Evolutionary conservation across 2,888 invertebrate species (phyloP).

Genomic region (Formica aserva): DNA sequence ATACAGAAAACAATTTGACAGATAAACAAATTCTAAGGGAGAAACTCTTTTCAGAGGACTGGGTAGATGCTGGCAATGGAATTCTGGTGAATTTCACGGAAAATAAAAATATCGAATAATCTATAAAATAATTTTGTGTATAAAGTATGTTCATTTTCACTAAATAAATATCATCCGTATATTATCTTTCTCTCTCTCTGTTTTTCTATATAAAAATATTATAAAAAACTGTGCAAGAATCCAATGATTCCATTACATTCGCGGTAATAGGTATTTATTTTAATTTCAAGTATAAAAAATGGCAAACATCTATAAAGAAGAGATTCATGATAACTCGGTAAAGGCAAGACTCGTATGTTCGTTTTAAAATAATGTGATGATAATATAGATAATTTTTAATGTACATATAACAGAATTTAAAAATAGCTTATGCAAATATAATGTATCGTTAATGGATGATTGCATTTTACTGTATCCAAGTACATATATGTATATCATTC

Average conservation of each 20-base stretch:
- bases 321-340: not conserved
- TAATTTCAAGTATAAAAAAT: slow-evolving; percentile 16
- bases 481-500: not conserved
- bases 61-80: slow-evolving; percentile 83
- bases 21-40: slow-evolving; percentile 77
- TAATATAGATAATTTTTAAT: not conserved
- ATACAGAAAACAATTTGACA: slow-evolving; percentile 63
- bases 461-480: not conserved
- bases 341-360: not conserved
- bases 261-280: not conserved
- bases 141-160: not conserved
- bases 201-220: not conserved
- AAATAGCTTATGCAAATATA: not conserved
- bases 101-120: slow-evolving; percentile 72
- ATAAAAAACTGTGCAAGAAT: not conserved
- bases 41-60: slow-evolving; percentile 82
- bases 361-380: not conserved
- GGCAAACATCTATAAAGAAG: not conserved
- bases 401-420: not conserved
- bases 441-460: not conserved
- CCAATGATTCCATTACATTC: not conserved
- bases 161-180: not conserved
- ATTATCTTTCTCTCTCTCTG: not conserved
- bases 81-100: slow-evolving; percentile 82
- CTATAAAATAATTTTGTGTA: not conserved